Evolutionary conservation across 2,888 invertebrate species (phyloP), one percentile per base, ranked within the genome.

Genomic region (Cylindroiulus punctatus): DNA sequence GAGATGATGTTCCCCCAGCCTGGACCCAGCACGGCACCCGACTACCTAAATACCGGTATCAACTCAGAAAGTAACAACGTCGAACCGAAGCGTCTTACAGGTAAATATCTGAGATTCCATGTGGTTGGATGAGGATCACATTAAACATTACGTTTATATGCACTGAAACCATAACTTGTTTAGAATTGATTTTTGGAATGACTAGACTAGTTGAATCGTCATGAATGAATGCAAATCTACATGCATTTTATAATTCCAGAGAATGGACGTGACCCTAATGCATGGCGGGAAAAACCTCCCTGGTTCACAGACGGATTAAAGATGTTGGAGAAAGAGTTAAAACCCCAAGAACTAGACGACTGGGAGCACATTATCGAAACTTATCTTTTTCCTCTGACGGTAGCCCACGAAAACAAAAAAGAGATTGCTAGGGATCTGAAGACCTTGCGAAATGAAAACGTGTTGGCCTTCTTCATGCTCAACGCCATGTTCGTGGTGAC

Each of bases 401-500:
- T 90, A 81, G 91, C 92, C 87, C 87, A 88, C 30, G 88, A 88
- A 40, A 88, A 89, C 85, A 89, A 90, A 88, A 89, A 88, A 86
- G 81, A 4, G 0, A 84, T 86, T 22, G 81, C 88, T 40, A 84
- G 76, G 12, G 90, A 90, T 14, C 89, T 93, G 84, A 89, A 90
- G 52, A 91, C 91, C 47, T 89, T 93, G 76, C 89, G 92, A 82
- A 92, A 93, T 89, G 91, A 91, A 87, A 90, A 89, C 14, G 90
- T 90, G n/a, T 91, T 91, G 87, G 90, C 90, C 44, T 92, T 92
- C 90, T 90, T 92, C 88, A 93, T 93, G 92, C 89, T 93, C 85
- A 93, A 93, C 89, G 91, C 92, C 84, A 90, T 93, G 19, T 93
- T 93, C 90, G 92, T 93, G 83, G 91, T 93, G 84, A 91, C 92